A percentile compares a stretch with the other conserved stretches of the same genome.
phyloP scores from a whole-genome alignment of 2,797 vertebrate genomes.

The Podarcis lilfordi region DNA sequence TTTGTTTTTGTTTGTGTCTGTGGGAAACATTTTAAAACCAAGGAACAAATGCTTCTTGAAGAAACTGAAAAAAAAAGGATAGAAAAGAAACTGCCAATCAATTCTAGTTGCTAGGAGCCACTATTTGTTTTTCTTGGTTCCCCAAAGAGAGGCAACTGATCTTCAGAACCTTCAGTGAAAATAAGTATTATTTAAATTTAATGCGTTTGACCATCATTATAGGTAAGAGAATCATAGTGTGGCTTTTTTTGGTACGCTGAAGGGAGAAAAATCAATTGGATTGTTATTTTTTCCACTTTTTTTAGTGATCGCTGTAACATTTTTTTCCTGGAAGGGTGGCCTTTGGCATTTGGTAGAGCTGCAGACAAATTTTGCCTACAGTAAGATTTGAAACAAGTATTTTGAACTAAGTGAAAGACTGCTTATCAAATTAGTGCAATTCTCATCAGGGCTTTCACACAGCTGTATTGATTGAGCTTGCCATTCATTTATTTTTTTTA shows the following conservation, averaged over 20 bases:
- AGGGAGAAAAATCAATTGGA: not conserved
- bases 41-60: not conserved
- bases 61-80: not conserved
- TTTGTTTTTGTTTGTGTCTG: constrained; percentile 14
- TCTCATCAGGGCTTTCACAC: not conserved
- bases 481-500: too few species aligned
- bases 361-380: too few species aligned
- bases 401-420: not conserved
- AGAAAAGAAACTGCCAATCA: not conserved
- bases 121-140: constrained; percentile 23
- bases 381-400: too few species aligned
- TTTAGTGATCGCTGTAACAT: not conserved
- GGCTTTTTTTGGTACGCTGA: not conserved
- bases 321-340: not conserved
- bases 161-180: not conserved
- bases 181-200: not conserved
- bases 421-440: not conserved
- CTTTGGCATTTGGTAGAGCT: not conserved
- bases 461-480: not conserved
- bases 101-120: constrained; percentile 65
- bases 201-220: not conserved
- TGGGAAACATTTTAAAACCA: constrained; percentile 25
- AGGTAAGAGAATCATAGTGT: not conserved
- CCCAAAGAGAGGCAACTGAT: not conserved
- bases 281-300: not conserved